Conservation (phyloP, 2,888 invertebrate species). For the Tinea semifulvella region DNA sequence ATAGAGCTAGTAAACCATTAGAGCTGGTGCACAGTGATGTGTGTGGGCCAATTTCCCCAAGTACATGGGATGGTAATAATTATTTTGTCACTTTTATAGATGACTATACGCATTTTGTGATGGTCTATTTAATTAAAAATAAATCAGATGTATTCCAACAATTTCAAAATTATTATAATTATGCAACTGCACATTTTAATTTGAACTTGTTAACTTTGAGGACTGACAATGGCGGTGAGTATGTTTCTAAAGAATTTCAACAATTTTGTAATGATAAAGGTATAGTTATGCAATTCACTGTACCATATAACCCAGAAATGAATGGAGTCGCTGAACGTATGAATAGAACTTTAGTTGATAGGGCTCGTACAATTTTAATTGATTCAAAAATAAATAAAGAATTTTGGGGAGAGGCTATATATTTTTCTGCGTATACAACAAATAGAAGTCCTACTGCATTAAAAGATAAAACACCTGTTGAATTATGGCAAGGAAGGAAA, state of each 20-base stretch:
- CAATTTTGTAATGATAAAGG: conserved; percentile 18
- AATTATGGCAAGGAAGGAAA: too few species aligned
- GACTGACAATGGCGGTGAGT: too few species aligned
- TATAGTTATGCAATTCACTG: too few species aligned
- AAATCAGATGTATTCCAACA: conserved; percentile 19
- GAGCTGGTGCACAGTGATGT: conserved; percentile 14
- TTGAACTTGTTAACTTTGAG: too few species aligned
- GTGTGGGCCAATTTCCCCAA: conserved; percentile 17
- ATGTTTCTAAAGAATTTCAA: conserved; percentile 9
- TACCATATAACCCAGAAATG: too few species aligned
- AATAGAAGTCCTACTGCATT: conserved; percentile 14
- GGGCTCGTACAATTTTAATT: conserved; percentile 17
- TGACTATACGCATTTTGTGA: conserved; percentile 19
- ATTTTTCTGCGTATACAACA: conserved; percentile 12
- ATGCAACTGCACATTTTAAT: conserved; percentile 17
- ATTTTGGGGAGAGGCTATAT: conserved; percentile 18
- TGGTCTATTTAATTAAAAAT: conserved; percentile 17
- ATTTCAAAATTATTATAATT: conserved; percentile 16
- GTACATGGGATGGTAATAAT: conserved; percentile 16
- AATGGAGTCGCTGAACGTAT: too few species aligned
- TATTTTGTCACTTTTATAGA: conserved; percentile 21
- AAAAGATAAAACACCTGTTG: too few species aligned
- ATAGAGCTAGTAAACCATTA: not conserved
- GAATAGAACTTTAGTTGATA: too few species aligned
- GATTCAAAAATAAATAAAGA: conserved; percentile 17